Percentiles rank a stretch among this genome's conserved stretches.
phyloP scores from a whole-genome alignment of 1,140 invertebrate genomes.

The Archegozetes longisetosus region DNA sequence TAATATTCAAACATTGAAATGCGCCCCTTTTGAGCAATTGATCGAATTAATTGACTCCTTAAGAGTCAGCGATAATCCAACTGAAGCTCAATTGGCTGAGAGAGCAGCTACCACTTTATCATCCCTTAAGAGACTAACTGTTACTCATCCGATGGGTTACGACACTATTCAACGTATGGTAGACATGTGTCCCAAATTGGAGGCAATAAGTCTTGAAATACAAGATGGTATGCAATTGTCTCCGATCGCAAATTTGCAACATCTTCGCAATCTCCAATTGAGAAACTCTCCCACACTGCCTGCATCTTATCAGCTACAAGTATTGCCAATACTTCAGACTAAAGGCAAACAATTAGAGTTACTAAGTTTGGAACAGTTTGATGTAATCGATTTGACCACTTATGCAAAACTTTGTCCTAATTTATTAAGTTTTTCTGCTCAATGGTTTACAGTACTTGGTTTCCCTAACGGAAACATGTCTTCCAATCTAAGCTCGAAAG shows the following conservation, averaged over 20 bases:
- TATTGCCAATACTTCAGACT: conserved; percentile 18
- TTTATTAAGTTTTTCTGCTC: conserved; percentile 19
- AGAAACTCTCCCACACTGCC: conserved; percentile 19
- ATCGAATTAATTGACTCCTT: conserved; percentile 18
- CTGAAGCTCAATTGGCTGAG: neutral
- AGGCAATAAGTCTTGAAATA: conserved; percentile 19
- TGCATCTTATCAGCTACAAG: conserved; percentile 17
- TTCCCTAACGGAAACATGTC: neutral
- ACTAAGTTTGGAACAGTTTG: conserved; percentile 19
- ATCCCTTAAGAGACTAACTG: conserved; percentile 12
- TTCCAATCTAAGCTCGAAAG: neutral
- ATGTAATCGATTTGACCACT: conserved; percentile 20
- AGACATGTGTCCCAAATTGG: conserved; percentile 17
- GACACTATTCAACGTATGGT: conserved; percentile 17
- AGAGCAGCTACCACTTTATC: neutral
- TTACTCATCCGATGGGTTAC: conserved; percentile 18
- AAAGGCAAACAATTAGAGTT: conserved; percentile 17
- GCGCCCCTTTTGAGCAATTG: conserved; percentile 18
- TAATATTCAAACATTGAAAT: conserved; percentile 18
- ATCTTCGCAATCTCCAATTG: conserved; percentile 16
- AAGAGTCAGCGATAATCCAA: neutral
- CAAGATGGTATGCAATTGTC: conserved; percentile 20
- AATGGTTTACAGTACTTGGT: conserved; percentile 19
- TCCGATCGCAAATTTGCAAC: conserved; percentile 13
- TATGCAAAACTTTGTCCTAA: conserved; percentile 20